Evolutionary conservation across 2,888 invertebrate genomes (phyloP), one percentile per base, ranked within the genome.

Genomic region (Scaptomyza caliginosa): DNA sequence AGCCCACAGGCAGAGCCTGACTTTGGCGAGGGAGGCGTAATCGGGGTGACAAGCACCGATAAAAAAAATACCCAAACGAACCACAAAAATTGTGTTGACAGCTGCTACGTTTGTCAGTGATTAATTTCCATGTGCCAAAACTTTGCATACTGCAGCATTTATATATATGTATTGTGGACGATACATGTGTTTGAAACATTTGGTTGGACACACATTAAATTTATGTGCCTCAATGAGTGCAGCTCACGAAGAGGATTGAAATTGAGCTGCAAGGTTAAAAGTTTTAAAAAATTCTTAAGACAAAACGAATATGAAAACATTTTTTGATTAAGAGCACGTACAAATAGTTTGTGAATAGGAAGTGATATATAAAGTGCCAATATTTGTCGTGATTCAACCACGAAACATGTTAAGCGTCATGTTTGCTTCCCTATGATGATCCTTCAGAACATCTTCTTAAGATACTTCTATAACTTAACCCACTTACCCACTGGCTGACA

Each of bases 51-150:
- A 43, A 43, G 13, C 23, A 23, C 30, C 48, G 23, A 38, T 43
- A 59, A 32, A n/a, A n/a, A n/a, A n/a, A n/a, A n/a, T n/a, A 6
- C 40, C 40, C 19, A 67, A 58, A 39, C 45, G 38, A 73, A 59
- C 59, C 69, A 49, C 60, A 42, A 77, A 67, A 64, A 58, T 69
- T 49, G 64, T 49, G 64, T 55, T 30, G 63, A 67, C 82, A 70
- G 60, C 70, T 63, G 66, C 54, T 63, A 69, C 16, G 10, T 42
- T 42, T 45, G 32, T 16, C 51, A 38, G 72, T 78, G 67, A 78
- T 82, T 85, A 82, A 82, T 78, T 68, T 67, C 26, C 48, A 67
- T 70, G 56, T 68, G 62, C 38, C 64, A 57, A 74, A 64, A 57
- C 51, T 63, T 58, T 63, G 67, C 67, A 72, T 58, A n/a, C 30